A percentile compares a stretch with the other conserved stretches of the same genome.
Evolutionary conservation across 2,113 vertebrate genomes (phyloP).

Genomic region (Archilochus colubris): DNA sequence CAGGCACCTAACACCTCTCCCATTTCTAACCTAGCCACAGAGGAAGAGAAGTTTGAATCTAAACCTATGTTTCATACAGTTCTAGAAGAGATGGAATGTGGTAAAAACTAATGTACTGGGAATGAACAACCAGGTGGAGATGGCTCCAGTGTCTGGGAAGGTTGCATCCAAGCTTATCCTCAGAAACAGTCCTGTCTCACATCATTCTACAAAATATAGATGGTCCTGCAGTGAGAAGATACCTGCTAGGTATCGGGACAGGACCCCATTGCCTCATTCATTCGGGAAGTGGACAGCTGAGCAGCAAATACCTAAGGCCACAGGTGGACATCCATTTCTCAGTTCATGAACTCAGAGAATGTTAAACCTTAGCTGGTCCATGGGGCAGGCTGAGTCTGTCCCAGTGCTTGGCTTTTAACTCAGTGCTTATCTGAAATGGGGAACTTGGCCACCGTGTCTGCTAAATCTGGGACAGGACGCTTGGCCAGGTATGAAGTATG

Average conservation of each 20-base stretch:
- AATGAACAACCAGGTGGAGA: background rate
- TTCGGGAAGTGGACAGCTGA: background rate
- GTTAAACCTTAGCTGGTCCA: background rate
- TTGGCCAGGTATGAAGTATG: background rate
- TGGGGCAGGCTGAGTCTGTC: background rate
- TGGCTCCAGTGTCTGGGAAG: background rate
- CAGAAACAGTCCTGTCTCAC: background rate
- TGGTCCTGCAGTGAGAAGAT: background rate
- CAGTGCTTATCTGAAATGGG: background rate
- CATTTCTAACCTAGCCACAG: background rate
- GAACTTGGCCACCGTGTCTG: background rate
- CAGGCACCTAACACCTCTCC: background rate
- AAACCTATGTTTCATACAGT: background rate
- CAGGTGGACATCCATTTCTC: background rate
- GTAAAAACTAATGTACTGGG: background rate
- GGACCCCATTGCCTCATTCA: background rate
- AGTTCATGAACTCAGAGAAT: background rate
- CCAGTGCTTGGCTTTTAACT: background rate
- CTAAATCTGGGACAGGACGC: accelerated
- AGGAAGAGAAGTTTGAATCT: background rate
- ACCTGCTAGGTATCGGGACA: background rate
- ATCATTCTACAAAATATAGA: background rate
- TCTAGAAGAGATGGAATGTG: background rate
- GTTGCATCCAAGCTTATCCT: background rate
- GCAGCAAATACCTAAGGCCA: accelerated